Base-by-base conservation (phyloP, 1,140 invertebrate species). In the Trypoxylus dichotomus region DNA sequence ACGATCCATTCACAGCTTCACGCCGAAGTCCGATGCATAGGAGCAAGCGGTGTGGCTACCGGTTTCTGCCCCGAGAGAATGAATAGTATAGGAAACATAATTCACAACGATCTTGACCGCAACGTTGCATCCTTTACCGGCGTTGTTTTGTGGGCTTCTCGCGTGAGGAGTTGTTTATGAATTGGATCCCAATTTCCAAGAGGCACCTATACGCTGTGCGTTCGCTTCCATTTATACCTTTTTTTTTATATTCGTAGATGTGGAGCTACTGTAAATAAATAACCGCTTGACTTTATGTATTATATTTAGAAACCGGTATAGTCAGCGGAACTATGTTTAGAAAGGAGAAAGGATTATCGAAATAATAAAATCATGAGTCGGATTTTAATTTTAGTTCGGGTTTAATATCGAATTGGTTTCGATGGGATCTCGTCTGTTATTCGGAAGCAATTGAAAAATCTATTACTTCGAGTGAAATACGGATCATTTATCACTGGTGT, bases 91-190 rank as follows among this genome's bases (percentile, higher is more conserved):
- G 43, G 43, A 47, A 47, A 47, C 43, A 47, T 47, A 47, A 47
- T 47, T 47, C 43, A 47, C 43, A 3, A 19, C 43, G 13, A 15
- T 47, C 43, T 47, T 47, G 43, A 47, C 43, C 43, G 43, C 43
- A 47, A 13, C n/a, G n/a, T 47, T 47, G 43, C 43, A 13, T 47
- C 32, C 43, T 47, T 15, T 47, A 13, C 43, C n/a, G 8, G 43
- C 43, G 43, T 47, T 47, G 43, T 47, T 37, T 71, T 29, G 25
- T 71, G 25, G 11, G 21, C 3, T 71, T 71, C 25, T 71, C 29
- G 19, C 68, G 68, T n/a, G 68, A 71, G 21, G 68, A 71, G 68
- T 71, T 71, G 68, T 71, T 71, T 71, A 47, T 47, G 43, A 47
- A 47, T 47, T 47, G 43, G 43, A 2, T 19, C n/a, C n/a, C 43